These are phyloP conservation scores for Listrodromus nycthemerus DNA, from an alignment of 2,888 invertebrate species.

Conservation along the genomic window DNA sequence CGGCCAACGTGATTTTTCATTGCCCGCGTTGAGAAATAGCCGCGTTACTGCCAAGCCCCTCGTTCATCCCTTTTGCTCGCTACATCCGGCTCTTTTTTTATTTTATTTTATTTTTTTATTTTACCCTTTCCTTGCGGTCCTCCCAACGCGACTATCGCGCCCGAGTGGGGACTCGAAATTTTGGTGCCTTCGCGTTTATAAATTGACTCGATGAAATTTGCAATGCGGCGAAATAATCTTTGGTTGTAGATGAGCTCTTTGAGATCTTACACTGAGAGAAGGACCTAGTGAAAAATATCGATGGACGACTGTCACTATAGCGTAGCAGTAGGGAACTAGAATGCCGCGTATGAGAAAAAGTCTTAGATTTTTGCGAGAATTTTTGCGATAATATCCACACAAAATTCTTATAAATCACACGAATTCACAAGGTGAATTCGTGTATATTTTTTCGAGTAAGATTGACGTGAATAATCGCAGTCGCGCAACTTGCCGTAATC, in stretches of 20 bases:
- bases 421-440: no score
- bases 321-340: no score
- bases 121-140: background rate
- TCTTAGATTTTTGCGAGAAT: no score
- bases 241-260: background rate
- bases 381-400: no score
- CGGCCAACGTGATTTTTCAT: conserved; percentile 64
- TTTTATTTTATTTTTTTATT: background rate
- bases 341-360: no score
- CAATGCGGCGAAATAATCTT: background rate
- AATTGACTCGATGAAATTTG: background rate
- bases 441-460: background rate
- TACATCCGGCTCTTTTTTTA: background rate
- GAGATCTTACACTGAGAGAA: background rate
- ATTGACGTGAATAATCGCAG: background rate
- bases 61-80: conserved; percentile 53
- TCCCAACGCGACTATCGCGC: background rate
- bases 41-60: conserved; percentile 44
- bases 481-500: background rate
- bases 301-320: no score
- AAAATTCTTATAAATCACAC: no score
- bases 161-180: background rate
- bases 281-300: no score
- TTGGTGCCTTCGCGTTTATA: background rate
- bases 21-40: conserved; percentile 62